phyloP scores from a whole-genome alignment of 2,888 invertebrate genomes.

The Ctena decussata region DNA sequence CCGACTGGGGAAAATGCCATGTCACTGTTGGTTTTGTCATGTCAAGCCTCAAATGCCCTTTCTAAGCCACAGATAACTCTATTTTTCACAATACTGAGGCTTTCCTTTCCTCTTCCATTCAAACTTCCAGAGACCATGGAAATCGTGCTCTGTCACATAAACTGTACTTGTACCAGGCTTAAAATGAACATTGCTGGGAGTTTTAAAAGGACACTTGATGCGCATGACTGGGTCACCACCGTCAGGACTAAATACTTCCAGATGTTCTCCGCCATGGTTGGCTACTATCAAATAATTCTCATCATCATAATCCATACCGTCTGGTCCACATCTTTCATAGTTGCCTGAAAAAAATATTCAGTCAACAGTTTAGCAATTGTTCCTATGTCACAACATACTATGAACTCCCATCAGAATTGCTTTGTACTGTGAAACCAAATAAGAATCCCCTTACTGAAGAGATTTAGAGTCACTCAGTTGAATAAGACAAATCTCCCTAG shows the following conservation, averaged over 20 bases:
- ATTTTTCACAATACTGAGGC: slow-evolving; percentile 80
- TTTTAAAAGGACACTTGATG: slow-evolving; percentile 81
- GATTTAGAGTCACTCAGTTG: too few species aligned
- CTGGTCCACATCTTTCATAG: slow-evolving; percentile 80
- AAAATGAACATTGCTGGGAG: slow-evolving; percentile 83
- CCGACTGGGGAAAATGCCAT: too few species aligned
- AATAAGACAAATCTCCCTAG: too few species aligned
- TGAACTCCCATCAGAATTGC: too few species aligned
- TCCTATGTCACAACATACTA: too few species aligned
- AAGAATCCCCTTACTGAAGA: too few species aligned
- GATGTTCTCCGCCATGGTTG: slow-evolving; percentile 80
- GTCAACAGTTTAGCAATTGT: too few species aligned
- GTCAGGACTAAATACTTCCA: slow-evolving; percentile 81
- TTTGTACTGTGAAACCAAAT: too few species aligned
- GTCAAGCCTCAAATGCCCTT: neutral
- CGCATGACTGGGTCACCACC: slow-evolving; percentile 78
- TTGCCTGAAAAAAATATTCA: slow-evolving; percentile 64
- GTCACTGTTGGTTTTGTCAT: neutral
- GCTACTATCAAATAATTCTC: slow-evolving; percentile 82
- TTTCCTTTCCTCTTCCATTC: slow-evolving; percentile 81
- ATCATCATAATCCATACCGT: slow-evolving; percentile 86
- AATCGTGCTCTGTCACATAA: slow-evolving; percentile 83
- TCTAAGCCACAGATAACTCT: neutral
- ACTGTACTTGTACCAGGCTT: slow-evolving; percentile 75
- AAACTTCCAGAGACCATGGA: slow-evolving; percentile 83